Base-by-base conservation (phyloP, 2,113 vertebrate species). In the Onychostoma macrolepis region DNA sequence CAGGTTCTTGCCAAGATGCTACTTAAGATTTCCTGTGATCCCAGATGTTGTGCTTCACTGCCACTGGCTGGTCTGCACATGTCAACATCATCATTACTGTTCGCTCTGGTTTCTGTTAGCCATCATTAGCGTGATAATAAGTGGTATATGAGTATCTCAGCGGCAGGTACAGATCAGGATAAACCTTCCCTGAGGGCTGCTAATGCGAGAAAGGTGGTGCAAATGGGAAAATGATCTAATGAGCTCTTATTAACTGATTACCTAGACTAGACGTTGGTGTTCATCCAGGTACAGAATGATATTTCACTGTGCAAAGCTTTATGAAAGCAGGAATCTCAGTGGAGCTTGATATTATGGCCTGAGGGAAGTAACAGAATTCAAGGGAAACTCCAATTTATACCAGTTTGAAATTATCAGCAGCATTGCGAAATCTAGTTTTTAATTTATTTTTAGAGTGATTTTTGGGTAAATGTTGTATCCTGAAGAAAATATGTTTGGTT, bases 191-290 rank as follows among this genome's bases (percentile, higher is more conserved):
- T 26, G 1, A 24, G 21, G 78, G 33, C 53, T 61, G 6, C 33
- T 81, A 65, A 81, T 45, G 21, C 4, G 36, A 74, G 69, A 72
- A 72, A 72, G 24, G 38, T 43, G 38, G 24, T n/a, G 26, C 38
- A 26, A n/a, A 75, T n/a, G 71, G 38, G 5, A 26, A 75, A 15
- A 43, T 28, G 58, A 43, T 65, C 79, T 81, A 38, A 65, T 81
- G 58, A 65, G 33, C n/a, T 4, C 50, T 28, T 26, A 45, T 75
- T 75, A 75, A 75, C 72, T 45, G 24, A 43, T 81, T 81, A 80
- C 24, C 24, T 26, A 80, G 53, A 61, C 78, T 15, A 38, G 13
- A n/a, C 7, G 6, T 19, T 65, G 36, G 56, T 43, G n/a, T 41
- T 63, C 19, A 19, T 81, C 36, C 53, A 56, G 56, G 78, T n/a